These are phyloP conservation scores for Periophthalmodon schlosseri DNA, from an alignment of 2,113 vertebrate species.

Conservation along the genomic window DNA sequence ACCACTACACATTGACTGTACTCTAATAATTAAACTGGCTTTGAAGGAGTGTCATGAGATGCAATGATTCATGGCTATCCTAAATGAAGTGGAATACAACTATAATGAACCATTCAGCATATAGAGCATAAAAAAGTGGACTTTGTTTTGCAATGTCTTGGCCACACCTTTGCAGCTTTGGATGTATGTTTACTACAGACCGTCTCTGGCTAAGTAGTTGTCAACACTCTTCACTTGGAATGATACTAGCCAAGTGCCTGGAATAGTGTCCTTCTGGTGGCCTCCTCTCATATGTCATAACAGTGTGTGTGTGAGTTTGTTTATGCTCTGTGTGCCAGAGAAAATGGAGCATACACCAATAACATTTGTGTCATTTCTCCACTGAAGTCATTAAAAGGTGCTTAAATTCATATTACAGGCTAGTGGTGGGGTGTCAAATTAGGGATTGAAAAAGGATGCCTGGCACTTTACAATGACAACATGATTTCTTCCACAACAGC, in stretches of 20 bases:
- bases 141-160: slow-evolving; percentile 1
- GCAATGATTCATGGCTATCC: slow-evolving; percentile 22
- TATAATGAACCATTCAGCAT: not conserved
- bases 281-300: slow-evolving; percentile 63
- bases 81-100: not conserved
- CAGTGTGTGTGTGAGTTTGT: slow-evolving; percentile 47
- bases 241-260: slow-evolving; percentile 50
- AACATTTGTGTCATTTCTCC: not conserved
- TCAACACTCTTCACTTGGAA: slow-evolving; percentile 60
- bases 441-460: too few relatives aligned
- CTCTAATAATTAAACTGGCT: not conserved
- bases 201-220: slow-evolving; percentile 53
- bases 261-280: slow-evolving; percentile 51
- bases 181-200: slow-evolving; percentile 21
- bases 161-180: slow-evolving; percentile 16
- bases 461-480: not conserved
- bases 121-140: not conserved
- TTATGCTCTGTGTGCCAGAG: slow-evolving; percentile 22
- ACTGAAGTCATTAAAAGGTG: not conserved
- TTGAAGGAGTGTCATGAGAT: slow-evolving; percentile 37
- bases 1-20: not conserved
- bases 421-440: not conserved
- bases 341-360: slow-evolving; percentile 5
- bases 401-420: not conserved
- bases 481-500: not conserved